Base-by-base conservation (phyloP, 2,888 invertebrate genomes). In the Archips crataeganus region DNA sequence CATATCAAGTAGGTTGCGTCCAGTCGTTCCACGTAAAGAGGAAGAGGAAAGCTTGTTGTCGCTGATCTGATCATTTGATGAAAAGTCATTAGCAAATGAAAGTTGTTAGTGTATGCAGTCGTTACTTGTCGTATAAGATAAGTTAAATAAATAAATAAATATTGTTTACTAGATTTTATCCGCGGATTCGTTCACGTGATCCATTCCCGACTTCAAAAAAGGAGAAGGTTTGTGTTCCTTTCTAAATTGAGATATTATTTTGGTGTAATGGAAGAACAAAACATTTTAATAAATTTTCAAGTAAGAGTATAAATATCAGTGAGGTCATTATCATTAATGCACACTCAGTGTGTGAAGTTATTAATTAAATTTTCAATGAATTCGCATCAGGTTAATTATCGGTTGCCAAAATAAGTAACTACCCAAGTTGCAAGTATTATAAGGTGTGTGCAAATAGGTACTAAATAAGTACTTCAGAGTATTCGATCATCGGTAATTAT, bases 401-500 rank as follows among this genome's bases (percentile, higher is more conserved):
- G 45, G 10, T 45, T 45, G 10, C 45, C 49, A 13, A 49, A n/a
- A n/a, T 54, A 54, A 54, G 54, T 2, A 51, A 6, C 0, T 23
- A 54, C 23, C 23, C 23, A 23, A 54, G 23, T 23, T 2, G 15
- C 23, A 23, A 54, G 23, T 23, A 54, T 23, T 54, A 9, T 15
- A 15, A 51, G 15, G 51, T 23, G 9, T 54, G 54, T 23, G 23
- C n/a, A 9, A 54, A 54, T 54, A n/a, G 13, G 49, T 49, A 23
- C 54, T 54, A 23, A 54, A 54, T 54, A 54, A 54, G 54, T 23
- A 54, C 54, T 54, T 23, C 23, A 23, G 54, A 54, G 54, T 23
- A 23, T 23, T 54, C 54, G 54, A 54, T 54, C 54, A 54, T 23
- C 54, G 9, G 23, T 54, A 54, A 54, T 54, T 54, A 54, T 54